Evolutionary conservation across 2,888 invertebrate species (phyloP), one percentile per base, ranked within the genome.

Genomic region (Mythimna pallens): DNA sequence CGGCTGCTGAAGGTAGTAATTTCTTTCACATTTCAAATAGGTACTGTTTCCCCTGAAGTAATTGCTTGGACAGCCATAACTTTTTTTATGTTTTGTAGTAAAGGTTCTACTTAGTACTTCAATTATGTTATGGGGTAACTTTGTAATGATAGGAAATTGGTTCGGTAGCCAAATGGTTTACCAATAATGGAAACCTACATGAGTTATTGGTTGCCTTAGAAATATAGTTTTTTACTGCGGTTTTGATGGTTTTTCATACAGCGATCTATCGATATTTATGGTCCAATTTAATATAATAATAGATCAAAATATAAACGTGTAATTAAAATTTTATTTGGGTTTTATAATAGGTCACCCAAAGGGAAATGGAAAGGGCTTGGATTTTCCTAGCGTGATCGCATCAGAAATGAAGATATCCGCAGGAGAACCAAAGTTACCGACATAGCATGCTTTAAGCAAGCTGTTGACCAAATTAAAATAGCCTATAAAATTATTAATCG

Each of bases 11-110:
- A 58, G 54, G 65, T 65, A 71, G 47, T 40, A 65, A 73, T 75
- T 84, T 72, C 77, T 80, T 70, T 66, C 63, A 66, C 73, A 84
- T 80, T 82, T 70, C 64, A 73, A 80, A 77, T 67, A 47, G 47
- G 47, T 47, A 70, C 64, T 64, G 36, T 73, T 71, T 58, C 65
- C 62, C 9, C 22, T 30, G 40, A 76, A 77, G 82, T 75, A 82
- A 83, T 82, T 75, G 65, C 77, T 58, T 40, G 67, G 68, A 61
- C 62, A 65, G 67, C 47, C 67, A 59, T 80, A 71, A 76, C 72
- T 50, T 7, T 58, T 73, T 84, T 82, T 75, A 78, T 69, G 79
- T 61, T 78, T 43, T 66, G 43, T 76, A 36, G 47, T 78, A 22
- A 61, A 8, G 61, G 14, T 22, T n/a, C 50, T 76, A 64, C 61